Percentiles rank a stretch among this genome's conserved stretches.
These are phyloP conservation scores for Synergus laeviventris DNA, from an alignment of 2,888 invertebrate species.

Conservation along the genomic window DNA sequence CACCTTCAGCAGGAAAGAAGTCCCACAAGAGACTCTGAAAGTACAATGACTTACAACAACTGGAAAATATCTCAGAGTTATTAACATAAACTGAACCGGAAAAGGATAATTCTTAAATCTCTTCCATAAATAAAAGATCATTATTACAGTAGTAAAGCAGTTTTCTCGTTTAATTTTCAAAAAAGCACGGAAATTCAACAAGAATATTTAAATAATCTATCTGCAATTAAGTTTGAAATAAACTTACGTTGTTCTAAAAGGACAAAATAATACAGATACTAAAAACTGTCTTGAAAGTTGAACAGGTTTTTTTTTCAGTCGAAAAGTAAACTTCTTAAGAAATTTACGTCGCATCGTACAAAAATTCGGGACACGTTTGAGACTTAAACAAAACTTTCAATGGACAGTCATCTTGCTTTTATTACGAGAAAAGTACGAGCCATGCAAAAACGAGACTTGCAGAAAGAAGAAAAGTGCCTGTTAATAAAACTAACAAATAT, in stretches of 20 bases:
- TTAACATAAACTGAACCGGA: constrained; percentile 26
- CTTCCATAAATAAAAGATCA: constrained; percentile 11
- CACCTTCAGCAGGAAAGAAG: constrained; percentile 19
- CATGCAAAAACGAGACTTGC: constrained; percentile 31
- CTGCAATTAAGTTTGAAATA: constrained; percentile 25
- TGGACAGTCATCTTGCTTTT: constrained; percentile 41
- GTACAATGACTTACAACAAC: constrained; percentile 28
- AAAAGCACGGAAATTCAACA: no score
- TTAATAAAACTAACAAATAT: constrained; percentile 37
- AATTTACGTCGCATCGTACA: constrained; percentile 48
- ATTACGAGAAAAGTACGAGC: constrained; percentile 33
- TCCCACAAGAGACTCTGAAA: constrained; percentile 24
- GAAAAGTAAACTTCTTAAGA: constrained; percentile 36
- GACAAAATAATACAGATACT: constrained; percentile 19
- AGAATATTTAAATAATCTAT: constrained; percentile 18
- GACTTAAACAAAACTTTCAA: constrained; percentile 51
- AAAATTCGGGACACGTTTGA: constrained; percentile 51
- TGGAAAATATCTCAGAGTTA: constrained; percentile 30
- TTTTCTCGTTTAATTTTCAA: constrained; percentile 2
- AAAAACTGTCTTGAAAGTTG: constrained; percentile 24
- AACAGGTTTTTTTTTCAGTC: constrained; percentile 14
- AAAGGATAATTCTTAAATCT: constrained; percentile 27
- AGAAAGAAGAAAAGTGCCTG: constrained; percentile 22
- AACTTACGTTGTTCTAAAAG: constrained; percentile 11
- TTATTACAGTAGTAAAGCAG: neutral